A percentile compares a stretch with the other conserved stretches of the same genome.
phyloP scores from a whole-genome alignment of 1,140 invertebrate genomes.

The Gyrodactylus salaris region DNA sequence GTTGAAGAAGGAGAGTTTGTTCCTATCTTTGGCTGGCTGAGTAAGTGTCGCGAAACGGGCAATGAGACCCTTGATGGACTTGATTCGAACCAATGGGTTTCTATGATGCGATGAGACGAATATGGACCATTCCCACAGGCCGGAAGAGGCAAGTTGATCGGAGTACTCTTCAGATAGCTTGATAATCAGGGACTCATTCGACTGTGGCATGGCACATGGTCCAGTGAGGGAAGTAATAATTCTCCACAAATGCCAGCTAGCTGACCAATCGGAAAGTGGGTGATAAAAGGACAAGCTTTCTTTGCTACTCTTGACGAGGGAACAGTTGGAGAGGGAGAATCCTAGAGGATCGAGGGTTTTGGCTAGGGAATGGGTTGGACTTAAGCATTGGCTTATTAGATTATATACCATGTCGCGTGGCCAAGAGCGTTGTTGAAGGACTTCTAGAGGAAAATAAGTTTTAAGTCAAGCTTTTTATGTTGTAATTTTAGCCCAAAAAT shows the following conservation, averaged over 20 bases:
- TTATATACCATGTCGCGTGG: not conserved
- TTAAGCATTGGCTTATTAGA: not conserved
- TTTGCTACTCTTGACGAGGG: not conserved
- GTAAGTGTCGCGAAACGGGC: not conserved
- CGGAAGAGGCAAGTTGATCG: not conserved
- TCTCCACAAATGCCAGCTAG: not conserved
- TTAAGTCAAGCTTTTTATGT: not conserved
- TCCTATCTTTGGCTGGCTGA: not conserved
- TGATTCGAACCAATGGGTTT: not conserved
- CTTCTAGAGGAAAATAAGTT: not conserved
- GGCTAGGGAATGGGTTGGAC: not conserved
- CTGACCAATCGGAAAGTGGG: not conserved
- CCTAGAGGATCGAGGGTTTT: not conserved
- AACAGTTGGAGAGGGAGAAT: not conserved
- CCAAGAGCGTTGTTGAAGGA: not conserved
- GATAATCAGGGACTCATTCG: not conserved
- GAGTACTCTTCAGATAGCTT: not conserved
- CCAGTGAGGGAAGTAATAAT: not conserved
- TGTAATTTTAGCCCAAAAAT: not conserved
- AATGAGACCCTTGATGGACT: not conserved
- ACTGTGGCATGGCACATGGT: not conserved
- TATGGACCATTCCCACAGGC: not conserved
- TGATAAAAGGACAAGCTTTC: not conserved
- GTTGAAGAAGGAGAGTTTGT: not conserved
- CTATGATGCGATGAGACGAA: not conserved